Evolutionary conservation across 2,888 invertebrate genomes (phyloP), one percentile per base, ranked within the genome.

Genomic region (Phrixothrix hirtus): DNA sequence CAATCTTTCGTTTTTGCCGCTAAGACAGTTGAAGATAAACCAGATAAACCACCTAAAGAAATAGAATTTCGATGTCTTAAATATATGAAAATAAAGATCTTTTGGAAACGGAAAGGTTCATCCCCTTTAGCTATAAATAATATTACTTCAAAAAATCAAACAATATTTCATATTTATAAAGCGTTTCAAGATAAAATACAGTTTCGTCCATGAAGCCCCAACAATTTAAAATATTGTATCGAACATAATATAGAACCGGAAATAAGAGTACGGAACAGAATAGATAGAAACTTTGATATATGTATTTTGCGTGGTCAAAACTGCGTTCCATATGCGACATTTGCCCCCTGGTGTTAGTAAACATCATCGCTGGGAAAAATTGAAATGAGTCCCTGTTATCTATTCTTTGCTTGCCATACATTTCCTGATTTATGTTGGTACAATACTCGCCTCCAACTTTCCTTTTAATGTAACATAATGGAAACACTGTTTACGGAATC

Each of bases 291-390:
- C 36, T 45, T 47, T 56, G 54, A 50, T 58, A 53, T 53, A 53
- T 53, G 52, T 53, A 51, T 55, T 50, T 45, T 51, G 51, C 55
- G 51, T 51, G 51, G 46, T 54, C 57, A 51, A 53, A 51, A 59
- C 51, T 57, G 46, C 41, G 51, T 57, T 59, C 51, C 48, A 42
- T 45, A 55, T 51, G 51, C 51, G 59, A 57, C 59, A 59, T 59
- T 59, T 51, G 42, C 59, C 56, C 55, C 59, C 56, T 38, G 47
- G 46, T 32, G 58, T 37, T 52, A 44, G 47, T 41, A 58, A 53
- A 53, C 51, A 51, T 59, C 56, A 46, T 49, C 50, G 31, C 38
- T 50, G 49, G 35, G 49, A 42, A 47, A 47, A 47, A 51, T 55
- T 51, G 51, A 51, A 55, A 55, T 46, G 49, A 34, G 34, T 17